Base-by-base conservation (phyloP, 2,797 vertebrate species). In the Galaxias olidus region DNA sequence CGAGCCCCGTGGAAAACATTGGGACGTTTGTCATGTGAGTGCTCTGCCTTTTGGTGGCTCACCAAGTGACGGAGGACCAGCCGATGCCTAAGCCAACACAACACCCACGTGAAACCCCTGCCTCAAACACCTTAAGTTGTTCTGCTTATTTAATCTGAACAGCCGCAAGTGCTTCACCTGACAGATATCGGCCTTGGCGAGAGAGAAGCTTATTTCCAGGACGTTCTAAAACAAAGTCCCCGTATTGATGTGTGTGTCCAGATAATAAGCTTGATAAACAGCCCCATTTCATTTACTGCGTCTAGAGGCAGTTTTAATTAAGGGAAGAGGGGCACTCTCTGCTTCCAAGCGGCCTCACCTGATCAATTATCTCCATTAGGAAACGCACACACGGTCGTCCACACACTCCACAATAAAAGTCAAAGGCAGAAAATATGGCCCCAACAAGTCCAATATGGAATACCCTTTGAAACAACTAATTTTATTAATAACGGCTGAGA, bases 281-380 rank as follows among this genome's bases (percentile, higher is more conserved):
- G 56, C 70, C 68, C 69, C 73, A 78, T 86, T 84, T 77, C 61
- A 77, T 81, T 84, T 84, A 80, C 74, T 13, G 76, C 78, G 67
- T 71, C 74, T 61, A 42, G 77, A 75, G 61, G 76, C 75, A 75
- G 79, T 79, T 85, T 83, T 86, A 89, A 91, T 91, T 88, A 88
- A 79, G 10, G 7, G 76, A 85, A 81, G 60, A 69, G 69, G 65
- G 66, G 46, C 74, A 76, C 72, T 73, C 75, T 74, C 76, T 70
- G 75, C 80, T 79, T 49, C 57, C 7, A 63, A 78, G 68, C 73
- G 77, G 60, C 61, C 68, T 82, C 71, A 69, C 58, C 68, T 78
- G 72, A 89, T 90, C 85, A 81, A 82, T 90, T 83, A 85, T 81
- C 82, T 75, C 47, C 60, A 73, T 85, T 83, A 74, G 54, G 61